A percentile compares a stretch with the other conserved stretches of the same genome.
These are phyloP conservation scores for Ondatra zibethicus DNA, from an alignment of 2,113 vertebrate genomes.

Conservation along the genomic window DNA sequence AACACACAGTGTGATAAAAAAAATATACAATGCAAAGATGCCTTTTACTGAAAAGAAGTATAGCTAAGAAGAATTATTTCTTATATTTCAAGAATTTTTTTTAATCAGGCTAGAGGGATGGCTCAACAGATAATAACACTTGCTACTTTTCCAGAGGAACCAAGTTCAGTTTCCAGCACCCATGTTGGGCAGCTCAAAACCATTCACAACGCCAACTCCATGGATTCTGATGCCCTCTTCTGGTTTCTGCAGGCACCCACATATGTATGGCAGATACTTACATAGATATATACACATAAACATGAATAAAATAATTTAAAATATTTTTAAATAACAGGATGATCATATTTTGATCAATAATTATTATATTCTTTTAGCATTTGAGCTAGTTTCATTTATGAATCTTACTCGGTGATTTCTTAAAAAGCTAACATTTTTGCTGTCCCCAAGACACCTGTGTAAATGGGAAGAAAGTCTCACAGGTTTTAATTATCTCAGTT, in stretches of 20 bases:
- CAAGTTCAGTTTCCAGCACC: background rate
- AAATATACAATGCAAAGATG: background rate
- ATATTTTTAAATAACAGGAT: conserved; percentile 38
- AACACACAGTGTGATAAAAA: background rate
- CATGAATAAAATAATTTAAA: background rate
- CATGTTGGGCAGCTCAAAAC: background rate
- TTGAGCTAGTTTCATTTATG: conserved; percentile 71
- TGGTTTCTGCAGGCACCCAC: background rate
- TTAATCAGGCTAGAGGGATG: background rate
- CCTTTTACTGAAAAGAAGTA: conserved; percentile 35
- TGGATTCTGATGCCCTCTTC: background rate
- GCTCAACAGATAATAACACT: background rate
- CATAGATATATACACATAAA: background rate
- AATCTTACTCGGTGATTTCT: conserved; percentile 56
- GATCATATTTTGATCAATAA: conserved; percentile 75
- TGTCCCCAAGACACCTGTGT: conserved; percentile 54
- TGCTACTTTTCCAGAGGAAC: background rate
- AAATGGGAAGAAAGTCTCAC: conserved; percentile 76
- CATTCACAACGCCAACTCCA: background rate
- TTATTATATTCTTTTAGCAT: conserved; percentile 61
- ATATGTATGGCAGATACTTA: background rate
- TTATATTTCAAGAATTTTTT: background rate
- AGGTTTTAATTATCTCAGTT: conserved; percentile 82
- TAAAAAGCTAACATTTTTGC: conserved; percentile 56
- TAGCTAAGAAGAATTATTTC: conserved; percentile 46